Base-by-base conservation (phyloP, 2,888 invertebrate species). In the Cetonia aurata region DNA sequence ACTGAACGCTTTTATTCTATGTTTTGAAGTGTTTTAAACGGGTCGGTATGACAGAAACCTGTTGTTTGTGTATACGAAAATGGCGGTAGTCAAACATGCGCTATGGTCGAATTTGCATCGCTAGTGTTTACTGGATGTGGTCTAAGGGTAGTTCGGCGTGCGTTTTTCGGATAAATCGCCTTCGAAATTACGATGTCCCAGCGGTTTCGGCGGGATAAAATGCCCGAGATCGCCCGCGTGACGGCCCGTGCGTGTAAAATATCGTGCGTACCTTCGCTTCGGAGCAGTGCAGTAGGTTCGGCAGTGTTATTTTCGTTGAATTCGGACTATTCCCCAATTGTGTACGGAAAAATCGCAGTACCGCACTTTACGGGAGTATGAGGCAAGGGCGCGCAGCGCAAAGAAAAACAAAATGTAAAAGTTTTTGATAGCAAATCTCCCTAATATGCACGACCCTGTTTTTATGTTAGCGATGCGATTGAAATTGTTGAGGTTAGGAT, bases 341-440 rank as follows among this genome's bases (percentile, higher is more conserved):
- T 69, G 42, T 53, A 53, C 53, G 69, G 62, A 55, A 67, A 53
- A 67, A 53, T 67, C 55, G 13, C 67, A 44, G 19, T 37, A 37
- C 37, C 67, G 55, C 44, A 55, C 53, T 37, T 55, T 25, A 25
- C 53, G 67, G 68, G 83, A 86, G 83, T 83, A 87, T 87, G 87
- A 86, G 86, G 83, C 87, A 86, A 83, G 86, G 86, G 81, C 86
- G 87, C 78, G 86, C 86, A 80, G 86, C 86, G 77, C 86, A 86
- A 81, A 85, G 87, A 79, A 87, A 85, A 83, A 85, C 86, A 82
- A 86, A 86, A 86, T 87, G 87, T 87, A 86, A 87, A 77, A 79
- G 74, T 75, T 71, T 73, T 76, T 75, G 37, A 37, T 74, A 69
- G 42, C 62, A 60, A 53, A 50, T 17, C 48, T 10, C 37, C 50